Conservation (phyloP, 2,797 vertebrate genomes). For the Sylvilagus floridanus region DNA sequence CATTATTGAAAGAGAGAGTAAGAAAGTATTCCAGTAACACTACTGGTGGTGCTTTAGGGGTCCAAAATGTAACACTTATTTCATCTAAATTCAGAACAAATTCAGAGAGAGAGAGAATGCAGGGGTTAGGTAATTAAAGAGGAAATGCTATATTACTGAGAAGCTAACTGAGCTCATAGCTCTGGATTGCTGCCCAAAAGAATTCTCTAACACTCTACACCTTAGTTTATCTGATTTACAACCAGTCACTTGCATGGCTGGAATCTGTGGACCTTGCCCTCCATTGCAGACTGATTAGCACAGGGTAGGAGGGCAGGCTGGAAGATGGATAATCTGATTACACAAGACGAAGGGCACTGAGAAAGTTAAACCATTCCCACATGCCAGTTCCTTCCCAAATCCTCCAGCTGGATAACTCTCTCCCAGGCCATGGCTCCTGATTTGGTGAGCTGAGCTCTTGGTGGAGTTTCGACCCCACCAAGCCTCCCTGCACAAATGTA, state of each 20-base stretch:
- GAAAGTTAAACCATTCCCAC: not conserved
- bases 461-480: not conserved
- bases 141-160: not conserved
- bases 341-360: not conserved
- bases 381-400: not conserved
- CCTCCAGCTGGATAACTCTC: not conserved
- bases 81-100: not conserved
- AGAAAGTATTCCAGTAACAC: not conserved
- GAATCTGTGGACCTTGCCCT: slow-evolving; percentile 21
- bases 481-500: not conserved
- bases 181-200: slow-evolving; percentile 7
- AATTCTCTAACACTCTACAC: not conserved
- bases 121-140: slow-evolving; percentile 8
- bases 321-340: not conserved
- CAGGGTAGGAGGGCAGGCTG: not conserved
- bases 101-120: not conserved
- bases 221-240: not conserved
- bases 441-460: not conserved
- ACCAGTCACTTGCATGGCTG: not conserved
- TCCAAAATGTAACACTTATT: not conserved
- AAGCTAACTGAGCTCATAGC: not conserved
- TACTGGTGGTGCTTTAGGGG: not conserved
- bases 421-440: not conserved
- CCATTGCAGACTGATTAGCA: not conserved
- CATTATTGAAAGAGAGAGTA: not conserved